Evolutionary conservation across 2,797 vertebrate species (phyloP).

Genomic region (Aselliscus stoliczkanus): DNA sequence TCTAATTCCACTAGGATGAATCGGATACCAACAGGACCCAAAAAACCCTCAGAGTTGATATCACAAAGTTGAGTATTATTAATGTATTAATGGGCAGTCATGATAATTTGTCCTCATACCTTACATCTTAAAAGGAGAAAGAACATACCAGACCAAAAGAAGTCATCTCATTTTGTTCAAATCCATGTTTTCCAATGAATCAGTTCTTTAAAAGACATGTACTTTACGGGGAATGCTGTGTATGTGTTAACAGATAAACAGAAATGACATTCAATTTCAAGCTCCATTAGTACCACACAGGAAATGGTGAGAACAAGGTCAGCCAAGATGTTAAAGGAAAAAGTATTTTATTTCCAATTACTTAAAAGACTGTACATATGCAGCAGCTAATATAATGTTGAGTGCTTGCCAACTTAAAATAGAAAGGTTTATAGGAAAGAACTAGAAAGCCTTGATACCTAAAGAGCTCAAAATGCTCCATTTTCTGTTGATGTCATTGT

Average conservation of each 20-base stretch:
- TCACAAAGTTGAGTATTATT: not conserved
- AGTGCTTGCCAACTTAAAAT: not conserved
- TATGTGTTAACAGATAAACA: slow-evolving; percentile 66
- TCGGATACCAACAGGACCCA: not conserved
- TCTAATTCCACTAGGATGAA: not conserved
- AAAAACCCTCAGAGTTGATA: not conserved
- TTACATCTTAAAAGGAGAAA: not conserved
- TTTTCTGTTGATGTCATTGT: not conserved
- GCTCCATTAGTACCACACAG: slow-evolving; percentile 65
- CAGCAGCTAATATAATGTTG: slow-evolving; percentile 21
- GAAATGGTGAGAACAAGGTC: slow-evolving; percentile 55
- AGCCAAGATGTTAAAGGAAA: slow-evolving; percentile 54
- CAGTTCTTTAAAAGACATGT: not conserved
- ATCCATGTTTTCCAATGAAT: slow-evolving; percentile 13
- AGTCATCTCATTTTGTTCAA: not conserved
- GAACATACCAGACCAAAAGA: not conserved
- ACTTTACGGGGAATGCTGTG: slow-evolving; percentile 8
- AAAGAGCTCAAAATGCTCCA: not conserved
- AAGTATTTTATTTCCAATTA: slow-evolving; percentile 58
- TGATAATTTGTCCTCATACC: not conserved
- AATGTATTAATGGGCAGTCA: not conserved
- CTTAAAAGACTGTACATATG: slow-evolving; percentile 41
- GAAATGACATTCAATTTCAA: slow-evolving; percentile 77
- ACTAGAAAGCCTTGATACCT: not conserved
- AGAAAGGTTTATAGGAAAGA: slow-evolving; percentile 3